Conservation (phyloP, 2,888 invertebrate genomes). For the Druceiella hillmani region DNA sequence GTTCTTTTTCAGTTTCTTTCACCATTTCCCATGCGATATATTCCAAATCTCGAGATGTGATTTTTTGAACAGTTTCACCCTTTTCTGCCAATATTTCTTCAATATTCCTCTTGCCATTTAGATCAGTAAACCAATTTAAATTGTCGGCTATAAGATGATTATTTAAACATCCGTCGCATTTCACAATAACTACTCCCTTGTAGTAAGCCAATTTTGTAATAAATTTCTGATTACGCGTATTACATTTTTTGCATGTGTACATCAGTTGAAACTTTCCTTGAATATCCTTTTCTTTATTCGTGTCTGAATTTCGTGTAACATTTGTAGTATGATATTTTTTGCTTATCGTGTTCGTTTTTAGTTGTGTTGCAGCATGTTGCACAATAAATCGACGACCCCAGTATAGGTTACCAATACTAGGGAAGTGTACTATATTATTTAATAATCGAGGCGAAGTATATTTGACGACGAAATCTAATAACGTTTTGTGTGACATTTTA, state of each 20-base stretch:
- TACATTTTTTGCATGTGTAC: constrained; percentile 89
- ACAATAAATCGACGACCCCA: constrained; percentile 34
- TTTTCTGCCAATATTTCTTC: constrained; percentile 85
- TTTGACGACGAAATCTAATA: constrained; percentile 44
- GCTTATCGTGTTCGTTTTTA: constrained; percentile 30
- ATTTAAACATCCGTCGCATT: constrained; percentile 81
- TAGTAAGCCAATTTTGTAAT: constrained; percentile 84
- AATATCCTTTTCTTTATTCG: constrained; percentile 33
- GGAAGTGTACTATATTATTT: constrained; percentile 42
- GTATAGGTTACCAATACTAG: constrained; percentile 44
- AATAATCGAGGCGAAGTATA: constrained; percentile 42
- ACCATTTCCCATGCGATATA: constrained; percentile 40
- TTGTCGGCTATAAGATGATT: constrained; percentile 96
- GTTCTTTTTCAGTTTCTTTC: constrained; percentile 17
- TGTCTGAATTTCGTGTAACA: constrained; percentile 35
- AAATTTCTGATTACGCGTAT: constrained; percentile 65
- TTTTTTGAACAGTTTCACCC: constrained; percentile 73
- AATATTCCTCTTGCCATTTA: constrained; percentile 74
- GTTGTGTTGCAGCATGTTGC: constrained; percentile 21
- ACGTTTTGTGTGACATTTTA: constrained; percentile 39
- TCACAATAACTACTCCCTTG: constrained; percentile 88
- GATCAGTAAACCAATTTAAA: constrained; percentile 87
- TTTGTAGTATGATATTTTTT: constrained; percentile 29
- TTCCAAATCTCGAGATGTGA: constrained; percentile 45
- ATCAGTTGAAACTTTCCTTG: constrained; percentile 61